Evolutionary conservation across 2,888 invertebrate genomes (phyloP).

Genomic region (Prosapia bicincta): DNA sequence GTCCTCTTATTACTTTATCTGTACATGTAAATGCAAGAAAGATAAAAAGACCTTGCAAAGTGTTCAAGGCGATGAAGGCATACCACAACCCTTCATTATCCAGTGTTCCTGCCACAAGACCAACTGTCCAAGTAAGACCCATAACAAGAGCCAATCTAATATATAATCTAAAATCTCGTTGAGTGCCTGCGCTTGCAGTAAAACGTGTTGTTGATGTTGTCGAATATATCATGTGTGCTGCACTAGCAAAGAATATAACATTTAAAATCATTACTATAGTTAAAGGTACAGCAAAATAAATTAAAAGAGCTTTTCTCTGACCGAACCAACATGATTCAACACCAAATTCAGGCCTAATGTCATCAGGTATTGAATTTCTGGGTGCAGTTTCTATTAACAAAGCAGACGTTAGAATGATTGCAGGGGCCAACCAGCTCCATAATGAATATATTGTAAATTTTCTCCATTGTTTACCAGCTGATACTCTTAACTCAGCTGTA

Average conservation of each 20-base stretch:
- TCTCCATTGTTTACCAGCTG: constrained; percentile 45
- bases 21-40: constrained; percentile 51
- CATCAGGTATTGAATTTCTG: constrained; percentile 30
- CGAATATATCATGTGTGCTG: constrained; percentile 47
- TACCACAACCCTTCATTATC: constrained; percentile 48
- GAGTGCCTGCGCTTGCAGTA: constrained; percentile 40
- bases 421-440: constrained; percentile 48
- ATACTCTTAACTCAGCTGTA: constrained; percentile 48
- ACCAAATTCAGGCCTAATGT: constrained; percentile 49
- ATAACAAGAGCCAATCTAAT: constrained; percentile 49
- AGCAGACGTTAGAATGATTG: constrained; percentile 44
- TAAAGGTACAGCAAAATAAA: constrained; percentile 52
- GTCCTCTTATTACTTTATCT: constrained; percentile 44
- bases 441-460: constrained; percentile 48
- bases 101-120: constrained; percentile 48
- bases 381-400: constrained; percentile 44
- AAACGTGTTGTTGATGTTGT: constrained; percentile 43
- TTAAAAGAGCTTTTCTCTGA: constrained; percentile 48
- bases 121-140: constrained; percentile 51
- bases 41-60: constrained; percentile 51
- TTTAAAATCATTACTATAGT: constrained; percentile 47
- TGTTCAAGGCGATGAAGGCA: constrained; percentile 49
- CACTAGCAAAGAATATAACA: constrained; percentile 46
- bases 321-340: constrained; percentile 51
- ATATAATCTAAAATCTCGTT: constrained; percentile 47